Percentiles rank a stretch among this genome's conserved stretches.
Conservation (phyloP, 2,113 vertebrate genomes). For the Strix uralensis region DNA sequence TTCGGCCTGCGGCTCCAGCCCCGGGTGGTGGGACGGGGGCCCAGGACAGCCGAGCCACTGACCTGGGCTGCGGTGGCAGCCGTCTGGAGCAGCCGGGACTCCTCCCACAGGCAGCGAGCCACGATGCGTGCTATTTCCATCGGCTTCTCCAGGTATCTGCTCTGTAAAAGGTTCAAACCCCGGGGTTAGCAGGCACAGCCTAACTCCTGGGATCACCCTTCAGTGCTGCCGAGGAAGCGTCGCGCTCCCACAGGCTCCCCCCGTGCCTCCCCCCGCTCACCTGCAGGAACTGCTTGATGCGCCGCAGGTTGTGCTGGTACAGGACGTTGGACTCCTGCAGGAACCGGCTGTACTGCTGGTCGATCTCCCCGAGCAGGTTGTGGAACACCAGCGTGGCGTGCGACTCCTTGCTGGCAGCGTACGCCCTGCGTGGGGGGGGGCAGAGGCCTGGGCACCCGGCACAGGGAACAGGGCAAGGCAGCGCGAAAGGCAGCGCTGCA, state of each 20-base stretch:
- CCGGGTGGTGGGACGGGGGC: accelerated
- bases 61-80: slow-evolving; percentile 93
- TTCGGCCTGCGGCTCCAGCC: neutral
- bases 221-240: neutral
- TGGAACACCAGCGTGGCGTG: slow-evolving; percentile 97
- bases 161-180: slow-evolving; percentile 64
- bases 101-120: slow-evolving; percentile 96
- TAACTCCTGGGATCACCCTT: too few relatives aligned
- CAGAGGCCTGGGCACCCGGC: neutral
- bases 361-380: slow-evolving; percentile 97
- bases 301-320: slow-evolving; percentile 96
- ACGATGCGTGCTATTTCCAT: slow-evolving; percentile 98
- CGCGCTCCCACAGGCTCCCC: neutral
- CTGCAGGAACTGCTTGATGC: slow-evolving; percentile 98
- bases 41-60: neutral
- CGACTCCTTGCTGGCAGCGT: slow-evolving; percentile 95
- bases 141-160: slow-evolving; percentile 95
- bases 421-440: slow-evolving; percentile 77
- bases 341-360: slow-evolving; percentile 98
- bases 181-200: neutral
- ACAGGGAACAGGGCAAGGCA: neutral
- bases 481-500: neutral
- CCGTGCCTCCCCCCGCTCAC: neutral
- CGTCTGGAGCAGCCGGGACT: slow-evolving; percentile 89
- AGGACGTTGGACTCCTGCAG: slow-evolving; percentile 97